Evolutionary conservation across 1,140 invertebrate species (phyloP).

Genomic region (Seison nebaliae): DNA sequence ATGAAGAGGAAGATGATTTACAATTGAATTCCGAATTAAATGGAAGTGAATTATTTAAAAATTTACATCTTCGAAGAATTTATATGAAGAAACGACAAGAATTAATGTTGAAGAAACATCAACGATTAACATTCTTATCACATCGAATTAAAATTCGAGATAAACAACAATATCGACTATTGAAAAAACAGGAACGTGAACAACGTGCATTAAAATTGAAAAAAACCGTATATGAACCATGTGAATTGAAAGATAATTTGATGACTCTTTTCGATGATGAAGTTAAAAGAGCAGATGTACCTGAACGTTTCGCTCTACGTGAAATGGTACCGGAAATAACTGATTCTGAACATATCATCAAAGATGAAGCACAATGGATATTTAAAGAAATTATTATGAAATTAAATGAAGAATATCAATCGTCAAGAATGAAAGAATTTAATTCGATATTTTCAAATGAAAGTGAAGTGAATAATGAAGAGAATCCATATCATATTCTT

Average conservation of each 20-base stretch:
- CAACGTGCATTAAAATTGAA: constrained; percentile 3
- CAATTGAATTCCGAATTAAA: neutral
- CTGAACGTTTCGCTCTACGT: constrained; percentile 38
- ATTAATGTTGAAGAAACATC: too few species aligned
- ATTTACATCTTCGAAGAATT: neutral
- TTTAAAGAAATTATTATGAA: constrained; percentile 69
- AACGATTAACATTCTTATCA: too few species aligned
- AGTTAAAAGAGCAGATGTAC: constrained; percentile 33
- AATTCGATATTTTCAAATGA: neutral
- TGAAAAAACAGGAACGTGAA: neutral
- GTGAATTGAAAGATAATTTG: constrained; percentile 74
- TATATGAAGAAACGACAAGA: neutral
- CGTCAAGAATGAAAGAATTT: neutral
- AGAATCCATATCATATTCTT: neutral
- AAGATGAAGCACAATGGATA: constrained; percentile 88
- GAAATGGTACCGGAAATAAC: constrained; percentile 48
- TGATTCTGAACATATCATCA: constrained; percentile 44
- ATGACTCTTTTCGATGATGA: constrained; percentile 78
- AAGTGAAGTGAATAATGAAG: constrained; percentile 1
- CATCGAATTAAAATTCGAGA: neutral
- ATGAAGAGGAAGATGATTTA: neutral
- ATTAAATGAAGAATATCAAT: constrained; percentile 48
- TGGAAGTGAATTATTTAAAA: neutral
- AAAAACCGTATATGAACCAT: constrained; percentile 60
- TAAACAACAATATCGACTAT: neutral